phyloP scores from a whole-genome alignment of 2,888 invertebrate species.

The Trissolcus japonicus region DNA sequence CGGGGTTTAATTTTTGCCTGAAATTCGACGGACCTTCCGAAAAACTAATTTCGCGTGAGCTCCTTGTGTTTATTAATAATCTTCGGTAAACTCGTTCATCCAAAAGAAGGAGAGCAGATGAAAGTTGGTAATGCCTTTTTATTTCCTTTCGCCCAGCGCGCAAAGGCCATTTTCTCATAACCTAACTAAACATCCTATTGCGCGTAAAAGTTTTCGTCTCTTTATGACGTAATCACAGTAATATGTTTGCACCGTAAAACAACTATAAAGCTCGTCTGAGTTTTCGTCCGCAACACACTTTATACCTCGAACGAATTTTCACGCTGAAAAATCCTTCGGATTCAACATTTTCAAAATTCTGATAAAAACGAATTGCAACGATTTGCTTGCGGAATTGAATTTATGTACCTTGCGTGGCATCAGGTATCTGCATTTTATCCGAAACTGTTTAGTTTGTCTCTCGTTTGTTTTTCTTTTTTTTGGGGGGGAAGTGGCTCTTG shows the following conservation, averaged over 20 bases:
- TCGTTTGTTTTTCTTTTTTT: slow-evolving; percentile 2
- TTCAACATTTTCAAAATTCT: background rate
- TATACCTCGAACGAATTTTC: background rate
- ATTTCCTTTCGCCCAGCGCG: slow-evolving; percentile 7
- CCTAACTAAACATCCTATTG: slow-evolving; percentile 18
- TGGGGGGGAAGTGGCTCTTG: no score
- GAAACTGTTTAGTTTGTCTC: background rate
- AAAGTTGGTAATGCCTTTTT: slow-evolving; percentile 19
- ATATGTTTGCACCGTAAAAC: slow-evolving; percentile 48
- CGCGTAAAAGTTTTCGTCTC: slow-evolving; percentile 35
- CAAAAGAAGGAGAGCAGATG: background rate
- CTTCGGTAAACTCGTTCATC: slow-evolving; percentile 1
- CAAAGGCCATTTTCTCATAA: slow-evolving; percentile 44
- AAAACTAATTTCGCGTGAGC: background rate
- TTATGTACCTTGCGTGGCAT: slow-evolving; percentile 38
- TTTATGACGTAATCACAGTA: slow-evolving; percentile 47
- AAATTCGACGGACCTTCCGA: background rate
- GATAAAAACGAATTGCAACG: no score
- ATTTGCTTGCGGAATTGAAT: slow-evolving; percentile 36
- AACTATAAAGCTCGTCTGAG: slow-evolving; percentile 21
- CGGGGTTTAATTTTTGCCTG: background rate
- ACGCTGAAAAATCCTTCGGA: background rate
- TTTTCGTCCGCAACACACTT: background rate
- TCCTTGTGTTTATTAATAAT: background rate
- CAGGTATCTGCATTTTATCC: slow-evolving; percentile 4